These are phyloP conservation scores for Eulithis prunata DNA, from an alignment of 2,888 invertebrate species.

Conservation along the genomic window DNA sequence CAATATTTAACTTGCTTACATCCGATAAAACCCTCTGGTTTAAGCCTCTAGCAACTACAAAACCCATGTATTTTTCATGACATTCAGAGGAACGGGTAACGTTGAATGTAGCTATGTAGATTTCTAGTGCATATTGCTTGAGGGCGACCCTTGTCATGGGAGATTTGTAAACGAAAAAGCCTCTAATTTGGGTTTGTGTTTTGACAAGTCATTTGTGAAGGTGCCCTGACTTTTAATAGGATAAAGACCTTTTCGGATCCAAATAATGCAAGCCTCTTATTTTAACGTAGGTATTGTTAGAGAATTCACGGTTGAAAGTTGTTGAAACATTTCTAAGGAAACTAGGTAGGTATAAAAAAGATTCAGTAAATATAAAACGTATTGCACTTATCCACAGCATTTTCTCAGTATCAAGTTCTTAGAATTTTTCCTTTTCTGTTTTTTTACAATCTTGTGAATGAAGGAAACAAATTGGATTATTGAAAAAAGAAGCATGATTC, in stretches of 20 bases:
- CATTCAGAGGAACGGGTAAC: constrained; percentile 50
- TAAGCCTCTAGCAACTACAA: constrained; percentile 32
- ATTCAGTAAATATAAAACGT: no score
- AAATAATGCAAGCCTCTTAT: constrained; percentile 35
- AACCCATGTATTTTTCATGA: constrained; percentile 52
- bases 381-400: no score
- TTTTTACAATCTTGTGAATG: neutral
- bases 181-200: constrained; percentile 73
- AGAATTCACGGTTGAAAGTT: no score
- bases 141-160: constrained; percentile 73
- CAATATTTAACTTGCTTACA: constrained; percentile 28
- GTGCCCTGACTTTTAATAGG: constrained; percentile 50
- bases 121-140: constrained; percentile 55
- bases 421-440: neutral
- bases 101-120: constrained; percentile 51
- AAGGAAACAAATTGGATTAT: constrained; percentile 5
- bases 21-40: constrained; percentile 30
- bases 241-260: constrained; percentile 44
- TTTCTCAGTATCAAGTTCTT: no score
- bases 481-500: constrained; percentile 28
- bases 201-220: constrained; percentile 66
- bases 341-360: no score
- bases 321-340: no score
- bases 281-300: neutral
- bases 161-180: constrained; percentile 75